Percentiles rank a stretch among this genome's conserved stretches.
Evolutionary conservation across 2,797 vertebrate genomes (phyloP).

Genomic region (Danionella dracula): DNA sequence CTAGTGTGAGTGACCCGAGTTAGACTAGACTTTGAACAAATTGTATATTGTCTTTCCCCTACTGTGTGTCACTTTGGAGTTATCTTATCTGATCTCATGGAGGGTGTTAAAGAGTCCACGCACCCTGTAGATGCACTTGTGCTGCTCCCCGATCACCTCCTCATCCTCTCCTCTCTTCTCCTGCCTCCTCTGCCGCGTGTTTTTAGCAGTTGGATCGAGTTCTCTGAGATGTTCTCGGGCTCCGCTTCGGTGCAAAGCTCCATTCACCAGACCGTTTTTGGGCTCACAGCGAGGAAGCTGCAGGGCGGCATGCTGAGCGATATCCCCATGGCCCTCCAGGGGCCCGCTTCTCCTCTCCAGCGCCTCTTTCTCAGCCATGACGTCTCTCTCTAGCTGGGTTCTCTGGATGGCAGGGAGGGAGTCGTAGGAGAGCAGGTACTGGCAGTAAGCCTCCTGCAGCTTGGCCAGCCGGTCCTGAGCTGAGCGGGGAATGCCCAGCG

Average conservation of each 20-base stretch:
- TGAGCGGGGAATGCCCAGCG: conserved; percentile 93
- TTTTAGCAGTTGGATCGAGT: conserved; percentile 79
- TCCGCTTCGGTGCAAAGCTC: conserved; percentile 72
- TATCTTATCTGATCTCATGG: no score
- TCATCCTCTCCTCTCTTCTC: conserved; percentile 86
- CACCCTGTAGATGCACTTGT: conserved; percentile 98
- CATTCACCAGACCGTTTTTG: conserved; percentile 82
- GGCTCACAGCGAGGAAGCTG: conserved; percentile 95
- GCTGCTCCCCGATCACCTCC: conserved; percentile 85
- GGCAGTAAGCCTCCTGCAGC: conserved; percentile 98
- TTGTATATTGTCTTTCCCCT: no score
- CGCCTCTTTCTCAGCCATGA: conserved; percentile 88
- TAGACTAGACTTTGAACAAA: no score
- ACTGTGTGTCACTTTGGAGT: no score
- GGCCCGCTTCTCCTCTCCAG: conserved; percentile 90
- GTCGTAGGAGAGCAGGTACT: conserved; percentile 98
- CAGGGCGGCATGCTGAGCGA: conserved; percentile 73
- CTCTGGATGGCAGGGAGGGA: conserved; percentile 86
- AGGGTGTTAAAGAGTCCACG: neutral
- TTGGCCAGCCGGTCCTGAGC: conserved; percentile 98
- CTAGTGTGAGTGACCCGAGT: no score
- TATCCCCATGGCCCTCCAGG: conserved; percentile 87
- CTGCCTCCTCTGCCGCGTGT: conserved; percentile 89
- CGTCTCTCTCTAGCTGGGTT: conserved; percentile 85
- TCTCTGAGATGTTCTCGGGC: conserved; percentile 81